phyloP scores from a whole-genome alignment of 2,113 vertebrate species.

The Neodontobutis hainanensis region DNA sequence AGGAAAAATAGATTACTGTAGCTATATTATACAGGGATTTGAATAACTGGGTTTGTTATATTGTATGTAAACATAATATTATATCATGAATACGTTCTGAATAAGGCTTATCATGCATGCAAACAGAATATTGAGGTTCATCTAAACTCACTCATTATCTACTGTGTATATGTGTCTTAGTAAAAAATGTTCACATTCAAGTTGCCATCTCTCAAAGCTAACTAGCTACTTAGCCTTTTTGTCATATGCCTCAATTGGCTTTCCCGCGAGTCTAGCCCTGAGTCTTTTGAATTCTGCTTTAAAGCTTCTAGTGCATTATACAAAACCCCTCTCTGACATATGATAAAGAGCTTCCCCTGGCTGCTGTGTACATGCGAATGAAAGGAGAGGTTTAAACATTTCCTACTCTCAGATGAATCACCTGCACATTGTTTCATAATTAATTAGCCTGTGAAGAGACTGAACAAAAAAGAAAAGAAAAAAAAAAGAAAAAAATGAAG shows the following conservation, averaged over 20 bases:
- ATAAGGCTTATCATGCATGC: too few species aligned
- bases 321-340: slow-evolving; percentile 36
- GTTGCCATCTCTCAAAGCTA: too few species aligned
- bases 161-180: too few species aligned
- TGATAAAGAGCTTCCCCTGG: slow-evolving; percentile 45
- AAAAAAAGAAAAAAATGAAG: slow-evolving; percentile 18
- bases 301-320: slow-evolving; percentile 28
- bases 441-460: slow-evolving; percentile 76
- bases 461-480: slow-evolving; percentile 68
- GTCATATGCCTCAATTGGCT: background rate
- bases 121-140: too few species aligned
- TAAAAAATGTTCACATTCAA: too few species aligned
- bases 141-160: too few species aligned
- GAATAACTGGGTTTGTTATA: too few species aligned
- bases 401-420: slow-evolving; percentile 68
- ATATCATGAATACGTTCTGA: too few species aligned
- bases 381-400: slow-evolving; percentile 59
- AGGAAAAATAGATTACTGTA: too few species aligned
- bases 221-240: too few species aligned
- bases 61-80: too few species aligned
- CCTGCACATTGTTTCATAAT: slow-evolving; percentile 79
- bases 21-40: too few species aligned
- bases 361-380: slow-evolving; percentile 32
- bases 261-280: background rate
- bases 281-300: slow-evolving; percentile 9